Percentiles rank a stretch among this genome's conserved stretches.
Conservation (phyloP, 2,113 vertebrate species). For the Gadus chalcogrammus region DNA sequence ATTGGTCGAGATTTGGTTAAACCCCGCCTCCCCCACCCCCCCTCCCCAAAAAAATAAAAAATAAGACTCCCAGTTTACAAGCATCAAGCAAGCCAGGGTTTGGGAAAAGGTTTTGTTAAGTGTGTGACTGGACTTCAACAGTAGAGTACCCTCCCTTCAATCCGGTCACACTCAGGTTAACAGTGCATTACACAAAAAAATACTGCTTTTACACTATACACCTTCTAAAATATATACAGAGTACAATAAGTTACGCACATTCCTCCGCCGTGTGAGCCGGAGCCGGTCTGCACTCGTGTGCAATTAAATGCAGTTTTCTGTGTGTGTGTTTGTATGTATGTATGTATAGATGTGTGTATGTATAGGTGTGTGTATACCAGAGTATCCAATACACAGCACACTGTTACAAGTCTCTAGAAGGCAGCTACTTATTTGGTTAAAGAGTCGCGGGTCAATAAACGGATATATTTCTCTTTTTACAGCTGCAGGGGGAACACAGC, state of each 20-base stretch:
- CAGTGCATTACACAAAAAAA: slow-evolving; percentile 97
- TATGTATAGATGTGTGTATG: background rate
- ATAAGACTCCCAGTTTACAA: background rate
- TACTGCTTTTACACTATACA: slow-evolving; percentile 96
- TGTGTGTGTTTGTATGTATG: slow-evolving; percentile 44
- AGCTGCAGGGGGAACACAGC: slow-evolving; percentile 70
- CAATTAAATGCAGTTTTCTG: slow-evolving; percentile 47
- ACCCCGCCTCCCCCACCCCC: slow-evolving; percentile 17
- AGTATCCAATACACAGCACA: slow-evolving; percentile 54
- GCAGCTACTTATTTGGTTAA: slow-evolving; percentile 98
- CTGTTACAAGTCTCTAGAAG: slow-evolving; percentile 91
- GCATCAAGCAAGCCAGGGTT: slow-evolving; percentile 31
- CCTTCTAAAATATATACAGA: slow-evolving; percentile 98
- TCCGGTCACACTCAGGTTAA: slow-evolving; percentile 78
- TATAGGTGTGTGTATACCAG: slow-evolving; percentile 37
- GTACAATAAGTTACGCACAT: slow-evolving; percentile 98
- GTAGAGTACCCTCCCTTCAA: slow-evolving; percentile 64
- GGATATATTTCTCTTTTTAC: slow-evolving; percentile 94
- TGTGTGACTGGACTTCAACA: slow-evolving; percentile 40
- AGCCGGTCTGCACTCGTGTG: slow-evolving; percentile 80
- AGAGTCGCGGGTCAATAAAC: slow-evolving; percentile 88
- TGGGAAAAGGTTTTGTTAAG: slow-evolving; percentile 36
- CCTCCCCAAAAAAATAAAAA: background rate
- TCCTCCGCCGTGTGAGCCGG: slow-evolving; percentile 78
- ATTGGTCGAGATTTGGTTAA: slow-evolving; percentile 17